Evolutionary conservation across 92 coral and sea anemone species (phyloP), one percentile per base, ranked within the genome.

Genomic region (Anthopleura xanthogrammica): DNA sequence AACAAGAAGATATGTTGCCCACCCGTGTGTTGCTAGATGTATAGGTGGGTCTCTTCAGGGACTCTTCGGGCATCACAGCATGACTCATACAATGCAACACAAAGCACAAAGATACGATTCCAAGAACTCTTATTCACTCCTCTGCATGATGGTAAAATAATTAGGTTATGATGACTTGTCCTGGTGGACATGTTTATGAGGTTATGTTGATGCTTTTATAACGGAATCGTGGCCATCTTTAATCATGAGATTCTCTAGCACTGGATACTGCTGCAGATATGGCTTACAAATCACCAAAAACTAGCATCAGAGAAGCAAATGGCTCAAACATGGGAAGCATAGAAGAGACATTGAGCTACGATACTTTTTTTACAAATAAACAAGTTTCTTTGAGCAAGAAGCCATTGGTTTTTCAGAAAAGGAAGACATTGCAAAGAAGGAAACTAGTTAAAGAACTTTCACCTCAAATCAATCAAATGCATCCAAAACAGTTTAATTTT

Each of bases 141-240:
- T 58, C 57, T 68, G 77, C 42, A 66, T 85, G 88, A 85, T 85
- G 83, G 88, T 73, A 52, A 41, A 85, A 85, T 85, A 79, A 85
- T 85, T 85, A 85, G 70, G 22, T 40, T 52, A 65, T 85, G 88
- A 85, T 85, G 75, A 66, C 12, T 64, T 57, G 23, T 79, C 62
- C 79, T 70, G 50, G 24, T 79, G 83, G 16, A 43, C 64, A 29
- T 79, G 72, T 70, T 85, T 79, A 85, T 80, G 65, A 68, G 83
- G 83, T 85, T 79, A 78, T 78, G 83, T 85, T 85, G 88, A 85
- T 78, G 88, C 75, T 85, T 65, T 68, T 54, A 78, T 68, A 85
- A 78, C 82, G 54, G 41, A 57, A 11, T 54, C 58, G 22, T 64
- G 73, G 60, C 23, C 52, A 57, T 62, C 82, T 16, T 12, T 60